A percentile compares a stretch with the other conserved stretches of the same genome.
phyloP scores from a whole-genome alignment of 2,888 invertebrate genomes.

The Protula sp. region DNA sequence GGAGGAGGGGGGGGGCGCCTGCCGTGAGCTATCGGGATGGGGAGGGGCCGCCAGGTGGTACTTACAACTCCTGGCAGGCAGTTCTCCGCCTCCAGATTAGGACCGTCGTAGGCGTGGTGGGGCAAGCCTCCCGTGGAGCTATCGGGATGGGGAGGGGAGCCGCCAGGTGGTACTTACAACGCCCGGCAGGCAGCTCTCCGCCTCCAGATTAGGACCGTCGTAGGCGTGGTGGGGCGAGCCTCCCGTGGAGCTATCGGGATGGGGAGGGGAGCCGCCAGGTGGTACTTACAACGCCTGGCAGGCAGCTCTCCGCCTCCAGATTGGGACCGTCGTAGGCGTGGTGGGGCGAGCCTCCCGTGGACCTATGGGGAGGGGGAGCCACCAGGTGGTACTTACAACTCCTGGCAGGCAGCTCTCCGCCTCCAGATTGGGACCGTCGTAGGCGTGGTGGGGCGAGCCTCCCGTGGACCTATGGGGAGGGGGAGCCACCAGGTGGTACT shows the following conservation, averaged over 20 bases:
- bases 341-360: slow-evolving; percentile 87
- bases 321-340: slow-evolving; percentile 72
- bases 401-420: slow-evolving; percentile 87
- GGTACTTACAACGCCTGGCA: slow-evolving; percentile 62
- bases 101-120: slow-evolving; percentile 72
- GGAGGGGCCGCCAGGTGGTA: too few species aligned
- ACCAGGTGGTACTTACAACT: slow-evolving; percentile 65
- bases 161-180: slow-evolving; percentile 60
- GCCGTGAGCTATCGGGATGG: too few species aligned
- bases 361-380: too few species aligned
- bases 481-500: too few species aligned
- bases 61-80: slow-evolving; percentile 84
- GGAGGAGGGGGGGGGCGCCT: slow-evolving; percentile 84
- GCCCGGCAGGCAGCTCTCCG: slow-evolving; percentile 75
- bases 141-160: slow-evolving; percentile 89
- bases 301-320: slow-evolving; percentile 75
- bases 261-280: slow-evolving; percentile 79
- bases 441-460: slow-evolving; percentile 79
- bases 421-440: slow-evolving; percentile 73
- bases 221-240: slow-evolving; percentile 81
- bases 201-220: slow-evolving; percentile 73
- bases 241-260: slow-evolving; percentile 89
- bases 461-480: too few species aligned
- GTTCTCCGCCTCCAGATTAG: slow-evolving; percentile 78
- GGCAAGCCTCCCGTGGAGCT: slow-evolving; percentile 90